Percentiles rank a stretch among this genome's conserved stretches.
Evolutionary conservation across 2,888 invertebrate species (phyloP).

Genomic region (Thera obeliscata): DNA sequence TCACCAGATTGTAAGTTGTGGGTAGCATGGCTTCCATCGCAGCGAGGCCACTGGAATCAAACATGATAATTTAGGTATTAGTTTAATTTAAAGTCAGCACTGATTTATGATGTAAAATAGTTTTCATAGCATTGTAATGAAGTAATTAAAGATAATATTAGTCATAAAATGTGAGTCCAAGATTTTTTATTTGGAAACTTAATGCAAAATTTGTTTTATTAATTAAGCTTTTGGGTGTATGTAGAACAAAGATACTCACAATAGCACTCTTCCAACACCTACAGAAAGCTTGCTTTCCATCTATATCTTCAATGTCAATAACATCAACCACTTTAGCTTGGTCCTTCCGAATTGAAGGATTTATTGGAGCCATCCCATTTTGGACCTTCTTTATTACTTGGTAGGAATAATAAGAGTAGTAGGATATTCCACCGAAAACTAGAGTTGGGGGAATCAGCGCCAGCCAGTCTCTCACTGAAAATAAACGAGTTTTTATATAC

Average conservation of each 20-base stretch:
- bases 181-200: too few species aligned
- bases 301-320: conserved; percentile 96
- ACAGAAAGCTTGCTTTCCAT: conserved; percentile 95
- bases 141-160: too few species aligned
- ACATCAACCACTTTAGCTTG: conserved; percentile 94
- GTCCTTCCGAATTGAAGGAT: conserved; percentile 89
- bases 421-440: conserved; percentile 91
- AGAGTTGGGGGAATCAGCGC: conserved; percentile 92
- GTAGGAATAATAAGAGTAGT: conserved; percentile 89
- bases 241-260: conserved; percentile 82
- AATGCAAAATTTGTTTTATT: too few species aligned
- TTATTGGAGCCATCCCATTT: conserved; percentile 80
- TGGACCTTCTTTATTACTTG: conserved; percentile 83
- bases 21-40: conserved; percentile 95
- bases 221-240: not conserved
- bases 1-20: conserved; percentile 96
- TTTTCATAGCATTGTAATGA: too few species aligned
- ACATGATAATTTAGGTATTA: not conserved
- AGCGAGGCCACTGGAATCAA: conserved; percentile 94
- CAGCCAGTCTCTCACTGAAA: conserved; percentile 92
- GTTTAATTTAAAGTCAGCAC: not conserved
- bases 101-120: not conserved
- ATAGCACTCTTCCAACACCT: conserved; percentile 98
- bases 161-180: too few species aligned
- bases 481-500: conserved; percentile 14